These are phyloP conservation scores for Melangyna quadrimaculata DNA, from an alignment of 2,888 invertebrate genomes.

Conservation along the genomic window DNA sequence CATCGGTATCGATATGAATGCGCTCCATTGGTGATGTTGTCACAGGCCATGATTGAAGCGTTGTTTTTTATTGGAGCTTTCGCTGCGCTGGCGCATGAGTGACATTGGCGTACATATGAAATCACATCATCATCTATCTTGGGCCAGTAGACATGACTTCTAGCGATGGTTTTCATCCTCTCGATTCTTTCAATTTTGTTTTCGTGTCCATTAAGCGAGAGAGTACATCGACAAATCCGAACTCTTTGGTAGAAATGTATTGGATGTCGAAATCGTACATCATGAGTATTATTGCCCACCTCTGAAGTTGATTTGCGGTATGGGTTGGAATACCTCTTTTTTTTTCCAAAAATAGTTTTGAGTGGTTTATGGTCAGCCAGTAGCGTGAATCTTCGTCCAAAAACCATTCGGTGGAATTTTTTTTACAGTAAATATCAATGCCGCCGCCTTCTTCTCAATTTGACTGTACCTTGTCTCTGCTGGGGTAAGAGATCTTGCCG, in stretches of 20 bases:
- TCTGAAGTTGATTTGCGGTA: no score
- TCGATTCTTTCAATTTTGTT: not conserved
- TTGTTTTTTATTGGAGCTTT: no score
- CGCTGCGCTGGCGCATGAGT: no score
- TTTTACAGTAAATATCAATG: no score
- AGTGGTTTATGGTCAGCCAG: not conserved
- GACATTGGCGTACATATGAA: no score
- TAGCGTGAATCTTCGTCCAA: not conserved
- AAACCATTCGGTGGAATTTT: no score
- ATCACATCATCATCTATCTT: no score
- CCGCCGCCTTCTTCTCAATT: no score
- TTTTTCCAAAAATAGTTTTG: not conserved
- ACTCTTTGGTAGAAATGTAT: not conserved
- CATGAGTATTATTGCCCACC: not conserved
- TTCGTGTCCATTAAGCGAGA: not conserved
- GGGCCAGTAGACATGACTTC: no score
- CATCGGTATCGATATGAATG: not conserved
- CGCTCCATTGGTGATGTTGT: not conserved
- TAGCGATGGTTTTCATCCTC: no score
- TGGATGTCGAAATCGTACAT: not conserved
- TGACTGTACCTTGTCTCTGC: no score
- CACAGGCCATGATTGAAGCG: not conserved
- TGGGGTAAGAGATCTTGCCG: slow-evolving; percentile 68
- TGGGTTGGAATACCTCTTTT: no score
- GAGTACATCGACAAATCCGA: not conserved